Evolutionary conservation across 2,888 invertebrate species (phyloP), one percentile per base, ranked within the genome.

Genomic region (Patella ulyssiponensis): DNA sequence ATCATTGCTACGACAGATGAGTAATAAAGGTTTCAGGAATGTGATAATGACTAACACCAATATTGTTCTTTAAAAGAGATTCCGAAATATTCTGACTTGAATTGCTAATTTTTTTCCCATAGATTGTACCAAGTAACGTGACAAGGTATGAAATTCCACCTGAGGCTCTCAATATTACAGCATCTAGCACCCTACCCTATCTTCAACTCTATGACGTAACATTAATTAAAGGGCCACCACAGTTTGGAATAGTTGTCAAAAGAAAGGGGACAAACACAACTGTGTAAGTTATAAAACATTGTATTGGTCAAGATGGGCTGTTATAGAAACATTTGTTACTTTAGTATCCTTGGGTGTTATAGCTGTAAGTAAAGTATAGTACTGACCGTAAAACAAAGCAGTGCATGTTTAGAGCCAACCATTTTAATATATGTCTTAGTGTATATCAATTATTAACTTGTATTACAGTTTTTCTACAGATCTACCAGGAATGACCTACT

Each of bases 381-480:
- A 44, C 1, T 44, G 44, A 44, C 44, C 9, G 44, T 44, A 44
- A 7, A 44, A 44, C 44, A 44, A 44, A 44, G 44, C 9, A 9
- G 9, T 9, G 1, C 9, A 9, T 44, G 9, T 44, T 44, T 9
- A 9, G 44, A 44, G 44, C 44, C 7, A 9, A 9, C 44, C 44
- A 44, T 44, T 44, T 7, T 44, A 9, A 9, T 33, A 33, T 33
- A 33, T 5, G 4, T 33, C 9, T 44, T 44, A 44, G 44, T 44
- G 7, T 44, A 5, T 44, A 44, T 44, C 9, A 9, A 9, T 9
- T 44, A 33, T 33, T 64, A n/a, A 12, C 7, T 4, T 27, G 27
- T 3, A 33, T 33, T 33, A 7, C 79, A 88, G 88, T 4, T 87
- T 89, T 56, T 82, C 88, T 77, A 84, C 84, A 5, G 79, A 81